Conservation (phyloP, 2,888 invertebrate species). For the Alcis repandata region DNA sequence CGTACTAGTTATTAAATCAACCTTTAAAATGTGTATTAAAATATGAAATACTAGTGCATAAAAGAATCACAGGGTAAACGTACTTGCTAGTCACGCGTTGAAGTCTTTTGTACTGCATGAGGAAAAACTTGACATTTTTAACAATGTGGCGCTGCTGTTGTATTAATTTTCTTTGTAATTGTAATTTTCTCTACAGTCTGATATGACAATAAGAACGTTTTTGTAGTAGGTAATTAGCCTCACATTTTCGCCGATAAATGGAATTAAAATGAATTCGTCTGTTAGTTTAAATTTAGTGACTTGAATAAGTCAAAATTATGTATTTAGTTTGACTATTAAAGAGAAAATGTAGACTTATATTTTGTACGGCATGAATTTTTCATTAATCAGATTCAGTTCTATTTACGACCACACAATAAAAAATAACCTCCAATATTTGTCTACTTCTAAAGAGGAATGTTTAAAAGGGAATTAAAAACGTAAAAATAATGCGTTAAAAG, state of each 20-base stretch:
- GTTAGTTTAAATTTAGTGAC: slow-evolving; percentile 7
- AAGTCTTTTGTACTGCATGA: slow-evolving; percentile 29
- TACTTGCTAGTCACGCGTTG: slow-evolving; percentile 37
- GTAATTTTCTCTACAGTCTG: slow-evolving; percentile 20
- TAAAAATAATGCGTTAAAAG: slow-evolving; percentile 58
- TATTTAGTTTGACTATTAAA: neutral
- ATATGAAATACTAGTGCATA: slow-evolving; percentile 10
- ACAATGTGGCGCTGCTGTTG: slow-evolving; percentile 18
- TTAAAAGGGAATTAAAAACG: slow-evolving; percentile 34
- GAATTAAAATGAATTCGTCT: slow-evolving; percentile 7
- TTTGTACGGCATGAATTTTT: too few species aligned
- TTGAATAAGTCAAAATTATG: neutral
- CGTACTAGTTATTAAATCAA: neutral
- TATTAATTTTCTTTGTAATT: slow-evolving; percentile 30
- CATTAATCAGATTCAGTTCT: too few species aligned
- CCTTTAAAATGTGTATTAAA: neutral
- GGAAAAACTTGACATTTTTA: slow-evolving; percentile 12
- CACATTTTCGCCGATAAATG: slow-evolving; percentile 5
- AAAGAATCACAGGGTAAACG: slow-evolving; percentile 18
- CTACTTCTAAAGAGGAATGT: neutral
- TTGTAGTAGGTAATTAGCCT: slow-evolving; percentile 23
- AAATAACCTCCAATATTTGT: neutral
- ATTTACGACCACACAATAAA: neutral
- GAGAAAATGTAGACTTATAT: too few species aligned
- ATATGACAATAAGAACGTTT: slow-evolving; percentile 19